These are phyloP conservation scores for Malurus cyaneus DNA, from an alignment of 2,113 vertebrate genomes.

Conservation along the genomic window DNA sequence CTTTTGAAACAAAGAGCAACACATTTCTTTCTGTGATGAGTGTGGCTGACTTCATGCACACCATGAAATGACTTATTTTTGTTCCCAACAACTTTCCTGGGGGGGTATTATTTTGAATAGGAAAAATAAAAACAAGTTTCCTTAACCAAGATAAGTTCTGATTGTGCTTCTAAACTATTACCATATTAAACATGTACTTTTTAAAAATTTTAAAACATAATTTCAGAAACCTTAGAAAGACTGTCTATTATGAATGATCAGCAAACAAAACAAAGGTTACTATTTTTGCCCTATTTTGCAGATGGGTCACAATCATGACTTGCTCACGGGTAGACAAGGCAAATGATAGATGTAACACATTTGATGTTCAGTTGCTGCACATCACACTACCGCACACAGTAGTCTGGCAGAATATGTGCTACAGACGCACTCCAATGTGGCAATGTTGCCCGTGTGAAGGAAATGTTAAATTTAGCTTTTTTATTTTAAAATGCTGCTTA, in stretches of 20 bases:
- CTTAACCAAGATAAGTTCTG: not conserved
- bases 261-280: not conserved
- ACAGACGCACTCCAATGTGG: conserved; percentile 43
- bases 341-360: conserved; percentile 13
- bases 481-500: conserved; percentile 44
- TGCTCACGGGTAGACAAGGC: not conserved
- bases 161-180: not conserved
- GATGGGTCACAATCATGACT: not conserved
- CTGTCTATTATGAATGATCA: not conserved
- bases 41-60: not conserved
- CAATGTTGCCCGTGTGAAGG: conserved; percentile 38
- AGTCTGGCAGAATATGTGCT: conserved; percentile 55
- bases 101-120: too few species aligned
- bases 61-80: not conserved
- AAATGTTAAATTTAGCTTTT: conserved; percentile 46
- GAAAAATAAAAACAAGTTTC: too few species aligned
- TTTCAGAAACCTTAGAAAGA: not conserved
- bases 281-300: not conserved
- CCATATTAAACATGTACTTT: rapidly evolving
- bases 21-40: not conserved
- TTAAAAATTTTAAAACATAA: not conserved
- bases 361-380: conserved; percentile 2
- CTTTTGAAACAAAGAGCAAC: not conserved
- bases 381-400: not conserved
- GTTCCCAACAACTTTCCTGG: too few species aligned